A percentile compares a stretch with the other conserved stretches of the same genome.
Evolutionary conservation across 1,140 invertebrate genomes (phyloP).

Genomic region (Catajapyx aquilonaris): DNA sequence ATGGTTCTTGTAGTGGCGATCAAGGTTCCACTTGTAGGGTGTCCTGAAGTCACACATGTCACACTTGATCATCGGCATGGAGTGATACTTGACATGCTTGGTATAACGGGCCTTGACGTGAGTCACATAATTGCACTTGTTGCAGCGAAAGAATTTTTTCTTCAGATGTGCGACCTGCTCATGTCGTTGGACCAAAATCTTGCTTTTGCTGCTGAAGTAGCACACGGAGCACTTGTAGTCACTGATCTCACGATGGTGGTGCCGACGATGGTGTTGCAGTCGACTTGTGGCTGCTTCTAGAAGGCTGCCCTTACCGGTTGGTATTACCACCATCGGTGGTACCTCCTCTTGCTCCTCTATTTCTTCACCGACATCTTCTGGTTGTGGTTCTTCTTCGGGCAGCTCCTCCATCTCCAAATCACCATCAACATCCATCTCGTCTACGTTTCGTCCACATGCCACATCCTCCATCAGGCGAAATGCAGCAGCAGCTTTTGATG

Average conservation of each 20-base stretch:
- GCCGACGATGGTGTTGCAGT: neutral
- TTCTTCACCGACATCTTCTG: neutral
- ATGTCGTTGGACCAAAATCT: constrained; percentile 20
- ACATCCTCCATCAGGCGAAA: neutral
- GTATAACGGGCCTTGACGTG: constrained; percentile 73
- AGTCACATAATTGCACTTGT: constrained; percentile 73
- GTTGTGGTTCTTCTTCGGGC: neutral
- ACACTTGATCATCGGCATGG: constrained; percentile 84
- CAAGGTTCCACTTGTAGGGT: constrained; percentile 81
- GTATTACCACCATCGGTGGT: neutral
- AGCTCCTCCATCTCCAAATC: constrained; percentile 1
- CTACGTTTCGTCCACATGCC: neutral
- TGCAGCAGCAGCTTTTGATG: neutral
- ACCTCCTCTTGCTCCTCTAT: constrained; percentile 9
- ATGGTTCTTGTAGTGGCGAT: constrained; percentile 80
- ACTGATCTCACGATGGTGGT: neutral
- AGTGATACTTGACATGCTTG: constrained; percentile 85
- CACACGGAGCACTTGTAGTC: constrained; percentile 19
- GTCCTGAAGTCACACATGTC: constrained; percentile 79
- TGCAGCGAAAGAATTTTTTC: constrained; percentile 53
- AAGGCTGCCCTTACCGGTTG: neutral
- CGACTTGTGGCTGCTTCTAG: neutral
- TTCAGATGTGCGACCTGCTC: constrained; percentile 25
- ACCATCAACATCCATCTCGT: neutral
- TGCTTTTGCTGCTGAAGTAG: constrained; percentile 18